Conservation (phyloP, 2,113 vertebrate genomes). For the Scomber japonicus region DNA sequence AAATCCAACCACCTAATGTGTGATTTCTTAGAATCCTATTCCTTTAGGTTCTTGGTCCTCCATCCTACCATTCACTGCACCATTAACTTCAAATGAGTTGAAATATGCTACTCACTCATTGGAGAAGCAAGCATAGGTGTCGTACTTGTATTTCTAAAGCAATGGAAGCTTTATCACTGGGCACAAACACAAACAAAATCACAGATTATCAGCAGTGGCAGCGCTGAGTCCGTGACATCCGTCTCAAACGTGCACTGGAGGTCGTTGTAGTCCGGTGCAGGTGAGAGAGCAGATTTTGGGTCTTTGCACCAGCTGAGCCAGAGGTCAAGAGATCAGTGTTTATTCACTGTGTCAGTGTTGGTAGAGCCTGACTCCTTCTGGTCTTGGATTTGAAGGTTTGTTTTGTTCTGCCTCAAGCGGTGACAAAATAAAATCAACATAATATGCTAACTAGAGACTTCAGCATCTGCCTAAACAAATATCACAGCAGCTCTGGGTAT, state of each 20-base stretch:
- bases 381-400: neutral
- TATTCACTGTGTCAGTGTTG: neutral
- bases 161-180: too few species aligned
- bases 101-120: neutral
- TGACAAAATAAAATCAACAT: neutral
- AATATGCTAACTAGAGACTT: neutral
- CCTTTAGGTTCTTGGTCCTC: neutral
- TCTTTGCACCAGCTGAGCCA: neutral
- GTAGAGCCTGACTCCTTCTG: neutral
- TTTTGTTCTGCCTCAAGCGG: conserved; percentile 4
- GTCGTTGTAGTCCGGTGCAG: neutral
- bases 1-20: conserved; percentile 12
- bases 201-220: too few species aligned
- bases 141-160: too few species aligned
- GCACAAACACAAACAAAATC: too few species aligned
- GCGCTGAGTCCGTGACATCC: neutral
- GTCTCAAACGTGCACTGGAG: neutral
- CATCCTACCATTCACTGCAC: neutral
- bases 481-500: neutral
- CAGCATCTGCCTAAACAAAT: neutral
- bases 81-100: neutral
- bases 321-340: neutral
- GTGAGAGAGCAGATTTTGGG: neutral
- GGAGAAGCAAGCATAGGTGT: neutral
- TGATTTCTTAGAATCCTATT: conserved; percentile 3